Evolutionary conservation across 2,797 vertebrate species (phyloP).

Genomic region (Cuculus canorus): DNA sequence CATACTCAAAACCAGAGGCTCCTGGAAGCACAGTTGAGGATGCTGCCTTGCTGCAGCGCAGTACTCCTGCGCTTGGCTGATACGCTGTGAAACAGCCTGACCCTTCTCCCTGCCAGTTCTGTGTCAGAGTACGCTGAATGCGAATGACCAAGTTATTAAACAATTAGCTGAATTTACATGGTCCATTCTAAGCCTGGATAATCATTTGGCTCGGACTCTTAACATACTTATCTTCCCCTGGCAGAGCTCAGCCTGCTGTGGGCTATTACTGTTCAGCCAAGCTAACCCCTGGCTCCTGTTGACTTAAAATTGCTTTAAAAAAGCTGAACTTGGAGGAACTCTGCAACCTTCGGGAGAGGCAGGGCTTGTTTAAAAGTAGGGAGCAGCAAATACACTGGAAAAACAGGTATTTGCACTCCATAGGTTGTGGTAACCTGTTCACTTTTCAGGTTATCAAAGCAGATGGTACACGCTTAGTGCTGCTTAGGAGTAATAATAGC

Average conservation of each 20-base stretch:
- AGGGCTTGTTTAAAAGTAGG: background rate
- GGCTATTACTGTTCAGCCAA: background rate
- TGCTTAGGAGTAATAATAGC: background rate
- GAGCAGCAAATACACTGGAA: background rate
- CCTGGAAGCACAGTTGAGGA: background rate
- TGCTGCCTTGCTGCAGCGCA: background rate
- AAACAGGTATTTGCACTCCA: background rate
- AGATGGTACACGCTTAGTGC: background rate
- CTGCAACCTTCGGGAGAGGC: background rate
- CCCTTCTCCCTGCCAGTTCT: background rate
- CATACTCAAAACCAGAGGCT: background rate
- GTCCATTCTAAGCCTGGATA: constrained; percentile 28
- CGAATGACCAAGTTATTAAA: constrained; percentile 29
- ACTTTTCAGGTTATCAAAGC: background rate
- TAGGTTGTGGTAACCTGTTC: background rate
- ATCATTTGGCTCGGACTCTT: constrained; percentile 4
- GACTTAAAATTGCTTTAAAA: background rate
- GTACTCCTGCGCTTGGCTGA: background rate
- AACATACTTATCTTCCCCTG: background rate
- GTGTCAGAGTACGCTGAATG: background rate
- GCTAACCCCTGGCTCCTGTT: background rate
- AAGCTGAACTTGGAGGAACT: background rate
- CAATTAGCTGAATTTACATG: constrained; percentile 31
- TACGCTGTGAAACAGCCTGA: background rate
- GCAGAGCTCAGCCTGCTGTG: background rate